phyloP scores from a whole-genome alignment of 2,797 vertebrate genomes.

The Phylloscopus collybita region DNA sequence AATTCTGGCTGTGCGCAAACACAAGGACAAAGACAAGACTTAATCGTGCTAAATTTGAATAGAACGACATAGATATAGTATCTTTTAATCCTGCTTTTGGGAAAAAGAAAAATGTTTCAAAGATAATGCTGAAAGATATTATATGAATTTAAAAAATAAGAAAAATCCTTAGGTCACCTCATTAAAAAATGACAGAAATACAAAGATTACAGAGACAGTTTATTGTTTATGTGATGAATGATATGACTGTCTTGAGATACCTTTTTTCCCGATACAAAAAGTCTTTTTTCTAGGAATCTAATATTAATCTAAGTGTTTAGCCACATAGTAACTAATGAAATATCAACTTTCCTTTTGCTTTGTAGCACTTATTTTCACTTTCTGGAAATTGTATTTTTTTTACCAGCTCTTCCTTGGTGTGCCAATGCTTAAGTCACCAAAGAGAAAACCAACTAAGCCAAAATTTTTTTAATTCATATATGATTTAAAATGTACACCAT shows the following conservation, averaged over 20 bases:
- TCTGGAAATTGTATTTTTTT: neutral
- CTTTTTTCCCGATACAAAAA: neutral
- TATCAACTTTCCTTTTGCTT: neutral
- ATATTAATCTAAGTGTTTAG: neutral
- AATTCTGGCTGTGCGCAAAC: neutral
- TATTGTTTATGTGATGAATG: neutral
- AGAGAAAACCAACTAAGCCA: neutral
- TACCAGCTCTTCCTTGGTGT: neutral
- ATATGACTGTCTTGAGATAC: neutral
- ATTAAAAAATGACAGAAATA: neutral
- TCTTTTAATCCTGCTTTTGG: neutral
- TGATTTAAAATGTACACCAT: neutral
- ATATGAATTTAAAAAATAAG: neutral
- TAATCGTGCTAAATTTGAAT: neutral
- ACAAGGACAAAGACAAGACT: neutral
- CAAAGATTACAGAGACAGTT: neutral
- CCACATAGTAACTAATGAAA: neutral
- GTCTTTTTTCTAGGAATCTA: neutral
- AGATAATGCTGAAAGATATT: neutral
- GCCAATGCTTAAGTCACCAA: neutral
- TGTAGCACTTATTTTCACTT: neutral
- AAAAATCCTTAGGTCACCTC: neutral
- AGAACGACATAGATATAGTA: neutral
- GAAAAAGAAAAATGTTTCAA: neutral
- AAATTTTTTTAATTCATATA: neutral